Evolutionary conservation across 2,888 invertebrate species (phyloP), one percentile per base, ranked within the genome.

Genomic region (Eilema caniola): DNA sequence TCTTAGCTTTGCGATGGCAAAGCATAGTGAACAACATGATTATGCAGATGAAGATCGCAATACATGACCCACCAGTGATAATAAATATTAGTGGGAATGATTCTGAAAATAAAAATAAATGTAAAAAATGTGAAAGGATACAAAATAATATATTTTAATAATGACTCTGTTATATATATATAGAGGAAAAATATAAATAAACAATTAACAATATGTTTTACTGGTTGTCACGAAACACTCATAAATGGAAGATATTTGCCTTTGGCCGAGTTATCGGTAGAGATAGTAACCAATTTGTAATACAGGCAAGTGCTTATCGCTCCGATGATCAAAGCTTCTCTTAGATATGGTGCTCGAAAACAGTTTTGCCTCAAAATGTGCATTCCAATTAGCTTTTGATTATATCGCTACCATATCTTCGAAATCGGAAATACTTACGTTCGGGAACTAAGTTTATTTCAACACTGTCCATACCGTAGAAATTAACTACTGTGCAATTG

Each of bases 401-500:
- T 41, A 4, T 3, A 16, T 41, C 16, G 41, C 5, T 5, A 47
- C 7, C 2, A 47, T 7, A 7, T 20, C 20, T 3, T 20, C 3
- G 7, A 2, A 47, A 47, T 47, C 47, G 7, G 20, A 0, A 0
- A 60, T 80, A 96, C 98, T 97, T 96, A 99, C 99, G 98, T 95
- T 98, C 98, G 79, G 98, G 97, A 88, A 97, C 96, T 77, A 99
- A 95, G 74, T 96, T 96, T 75, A 99, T 98, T 88, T 98, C 96
- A 80, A 97, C 96, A 62, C 97, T 97, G 86, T 98, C 98, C 75
- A 96, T 96, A 37, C 99, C 99, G 87, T 98, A 99, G 33, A 97
- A 96, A 90, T 99, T 99, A 67, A 97, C 96, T n/a, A 99, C 98
- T 64, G 98, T 98, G 89, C 99, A 99, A 92, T 99, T 99, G 94